phyloP scores from a whole-genome alignment of 2,888 invertebrate genomes.

The Trisateles emortualis region DNA sequence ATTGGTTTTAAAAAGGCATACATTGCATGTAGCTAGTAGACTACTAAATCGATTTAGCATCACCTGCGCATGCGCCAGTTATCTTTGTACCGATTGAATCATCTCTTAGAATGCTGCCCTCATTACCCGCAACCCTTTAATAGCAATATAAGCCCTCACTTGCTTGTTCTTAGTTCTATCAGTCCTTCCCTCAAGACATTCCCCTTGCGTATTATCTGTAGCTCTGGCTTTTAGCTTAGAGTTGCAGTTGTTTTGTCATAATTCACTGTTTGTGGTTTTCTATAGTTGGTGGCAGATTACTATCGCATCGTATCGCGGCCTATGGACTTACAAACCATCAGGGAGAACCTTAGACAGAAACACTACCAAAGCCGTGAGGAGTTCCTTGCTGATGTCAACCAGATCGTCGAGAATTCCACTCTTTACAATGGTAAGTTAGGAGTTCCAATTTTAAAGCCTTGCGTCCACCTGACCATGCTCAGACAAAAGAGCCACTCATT shows the following conservation, averaged over 20 bases:
- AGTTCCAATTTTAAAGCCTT: background rate
- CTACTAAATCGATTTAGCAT: no score
- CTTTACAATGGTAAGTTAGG: conserved; percentile 92
- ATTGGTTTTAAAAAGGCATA: no score
- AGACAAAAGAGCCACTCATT: no score
- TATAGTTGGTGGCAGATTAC: conserved; percentile 95
- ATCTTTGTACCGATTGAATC: no score
- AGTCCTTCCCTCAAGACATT: no score
- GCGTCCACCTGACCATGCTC: no score
- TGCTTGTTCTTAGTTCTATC: no score
- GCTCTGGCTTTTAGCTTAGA: conserved; percentile 13
- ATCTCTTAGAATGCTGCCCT: no score
- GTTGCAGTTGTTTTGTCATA: conserved; percentile 13
- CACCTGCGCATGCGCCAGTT: no score
- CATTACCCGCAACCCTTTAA: background rate
- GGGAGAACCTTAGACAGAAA: conserved; percentile 95
- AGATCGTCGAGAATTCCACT: conserved; percentile 97
- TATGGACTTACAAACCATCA: conserved; percentile 98
- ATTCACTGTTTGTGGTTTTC: conserved; percentile 35
- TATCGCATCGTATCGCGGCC: conserved; percentile 96
- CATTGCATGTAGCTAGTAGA: no score
- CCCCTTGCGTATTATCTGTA: no score
- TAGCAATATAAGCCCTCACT: no score
- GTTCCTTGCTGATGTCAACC: conserved; percentile 97
- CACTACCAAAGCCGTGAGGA: conserved; percentile 98